A percentile compares a stretch with the other conserved stretches of the same genome.
phyloP scores from a whole-genome alignment of 2,797 vertebrate species.

The Gymnodraco acuticeps region DNA sequence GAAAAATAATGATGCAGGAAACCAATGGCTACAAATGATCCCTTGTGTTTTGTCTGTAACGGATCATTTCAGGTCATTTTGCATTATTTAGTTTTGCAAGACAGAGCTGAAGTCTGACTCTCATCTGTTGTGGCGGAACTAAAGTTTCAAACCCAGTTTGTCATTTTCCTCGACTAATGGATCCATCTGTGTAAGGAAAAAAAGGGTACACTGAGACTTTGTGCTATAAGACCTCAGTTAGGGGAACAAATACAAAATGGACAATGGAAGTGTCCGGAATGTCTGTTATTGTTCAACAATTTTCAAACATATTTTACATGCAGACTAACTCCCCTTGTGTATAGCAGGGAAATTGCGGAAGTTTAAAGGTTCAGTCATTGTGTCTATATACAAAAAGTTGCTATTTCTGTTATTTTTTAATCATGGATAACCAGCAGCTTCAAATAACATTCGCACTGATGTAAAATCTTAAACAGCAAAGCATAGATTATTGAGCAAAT shows the following conservation, averaged over 20 bases:
- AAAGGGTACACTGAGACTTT: not conserved
- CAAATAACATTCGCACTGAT: not conserved
- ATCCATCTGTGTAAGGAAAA: not conserved
- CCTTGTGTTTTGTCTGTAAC: constrained; percentile 16
- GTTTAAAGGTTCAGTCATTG: not conserved
- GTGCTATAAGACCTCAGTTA: not conserved
- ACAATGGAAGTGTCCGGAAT: no score
- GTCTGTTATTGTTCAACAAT: not conserved
- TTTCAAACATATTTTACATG: not conserved
- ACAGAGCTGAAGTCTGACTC: constrained; percentile 17
- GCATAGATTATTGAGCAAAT: constrained; percentile 31
- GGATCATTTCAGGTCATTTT: constrained; percentile 16
- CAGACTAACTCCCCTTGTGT: not conserved
- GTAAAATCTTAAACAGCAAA: constrained; percentile 9
- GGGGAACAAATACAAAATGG: not conserved
- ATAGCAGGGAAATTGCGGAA: not conserved
- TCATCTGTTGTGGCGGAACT: constrained; percentile 16
- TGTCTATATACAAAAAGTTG: not conserved
- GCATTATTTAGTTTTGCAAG: constrained; percentile 16
- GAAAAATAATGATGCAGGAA: not conserved
- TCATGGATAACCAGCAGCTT: constrained; percentile 7
- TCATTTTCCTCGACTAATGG: constrained; percentile 5
- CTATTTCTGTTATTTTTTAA: not conserved
- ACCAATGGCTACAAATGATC: constrained; percentile 17
- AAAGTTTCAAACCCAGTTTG: constrained; percentile 28